Evolutionary conservation across 2,888 invertebrate genomes (phyloP).

Genomic region (Aphodius granarius): DNA sequence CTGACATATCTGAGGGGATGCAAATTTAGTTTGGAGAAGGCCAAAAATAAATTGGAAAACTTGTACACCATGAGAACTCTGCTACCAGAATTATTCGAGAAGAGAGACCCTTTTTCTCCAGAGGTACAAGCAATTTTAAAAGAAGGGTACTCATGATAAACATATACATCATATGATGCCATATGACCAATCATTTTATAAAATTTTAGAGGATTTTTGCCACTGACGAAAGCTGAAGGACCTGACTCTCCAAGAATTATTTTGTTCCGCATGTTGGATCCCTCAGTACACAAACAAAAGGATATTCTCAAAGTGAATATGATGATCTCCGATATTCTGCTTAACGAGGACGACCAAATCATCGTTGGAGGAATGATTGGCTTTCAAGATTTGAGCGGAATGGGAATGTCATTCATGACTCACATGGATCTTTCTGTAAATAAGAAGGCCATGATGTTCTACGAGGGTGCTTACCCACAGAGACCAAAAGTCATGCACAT

Average conservation of each 20-base stretch:
- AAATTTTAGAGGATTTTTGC: conserved; percentile 31
- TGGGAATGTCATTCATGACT: conserved; percentile 59
- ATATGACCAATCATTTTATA: neutral
- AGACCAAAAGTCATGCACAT: conserved; percentile 63
- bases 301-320: conserved; percentile 56
- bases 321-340: conserved; percentile 61
- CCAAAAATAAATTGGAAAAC: conserved; percentile 64
- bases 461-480: conserved; percentile 65
- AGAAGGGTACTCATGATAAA: conserved; percentile 48
- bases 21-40: conserved; percentile 64
- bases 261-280: conserved; percentile 43
- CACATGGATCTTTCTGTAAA: conserved; percentile 57
- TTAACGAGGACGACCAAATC: conserved; percentile 64
- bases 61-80: conserved; percentile 59
- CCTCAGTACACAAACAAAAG: conserved; percentile 27
- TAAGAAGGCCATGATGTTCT: conserved; percentile 55
- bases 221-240: conserved; percentile 37
- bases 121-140: conserved; percentile 44
- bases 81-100: conserved; percentile 57
- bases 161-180: conserved; percentile 17
- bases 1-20: conserved; percentile 65
- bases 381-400: conserved; percentile 60
- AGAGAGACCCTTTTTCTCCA: conserved; percentile 48
- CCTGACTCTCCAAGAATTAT: conserved; percentile 45
- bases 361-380: conserved; percentile 58